Percentiles rank a stretch among this genome's conserved stretches.
phyloP scores from a whole-genome alignment of 1,140 invertebrate genomes.

The Cecropterus lyciades region DNA sequence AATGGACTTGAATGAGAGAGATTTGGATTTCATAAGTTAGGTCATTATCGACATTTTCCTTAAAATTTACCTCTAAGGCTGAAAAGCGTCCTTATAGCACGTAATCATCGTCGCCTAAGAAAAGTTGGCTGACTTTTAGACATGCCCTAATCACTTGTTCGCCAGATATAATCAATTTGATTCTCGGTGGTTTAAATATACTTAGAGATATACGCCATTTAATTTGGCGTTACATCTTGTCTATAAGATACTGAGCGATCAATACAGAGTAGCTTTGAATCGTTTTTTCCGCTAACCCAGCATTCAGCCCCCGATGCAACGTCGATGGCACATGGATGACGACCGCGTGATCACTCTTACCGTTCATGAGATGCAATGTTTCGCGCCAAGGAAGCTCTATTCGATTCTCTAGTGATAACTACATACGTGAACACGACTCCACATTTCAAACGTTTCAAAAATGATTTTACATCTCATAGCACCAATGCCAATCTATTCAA shows the following conservation, averaged over 20 bases:
- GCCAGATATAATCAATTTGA: not conserved
- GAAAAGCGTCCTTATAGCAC: too few species aligned
- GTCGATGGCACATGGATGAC: conserved; percentile 78
- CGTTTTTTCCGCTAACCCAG: conserved; percentile 9
- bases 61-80: too few species aligned
- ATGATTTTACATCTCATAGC: conserved; percentile 61
- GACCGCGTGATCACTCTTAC: conserved; percentile 48
- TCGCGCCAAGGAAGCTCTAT: conserved; percentile 64
- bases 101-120: too few species aligned
- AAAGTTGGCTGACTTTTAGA: too few species aligned
- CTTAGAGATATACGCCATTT: not conserved
- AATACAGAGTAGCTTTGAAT: conserved; percentile 8
- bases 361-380: conserved; percentile 54
- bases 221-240: not conserved
- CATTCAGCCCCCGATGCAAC: conserved; percentile 49
- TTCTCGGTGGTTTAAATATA: not conserved
- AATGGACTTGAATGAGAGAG: too few species aligned
- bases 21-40: too few species aligned
- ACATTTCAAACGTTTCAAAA: conserved; percentile 42
- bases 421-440: conserved; percentile 58
- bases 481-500: conserved; percentile 70
- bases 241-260: conserved; percentile 4
- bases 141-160: too few species aligned
- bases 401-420: conserved; percentile 61
- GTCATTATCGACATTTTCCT: too few species aligned